Evolutionary conservation across 2,113 vertebrate species (phyloP).

Genomic region (Ptychochromis oligacanthus): DNA sequence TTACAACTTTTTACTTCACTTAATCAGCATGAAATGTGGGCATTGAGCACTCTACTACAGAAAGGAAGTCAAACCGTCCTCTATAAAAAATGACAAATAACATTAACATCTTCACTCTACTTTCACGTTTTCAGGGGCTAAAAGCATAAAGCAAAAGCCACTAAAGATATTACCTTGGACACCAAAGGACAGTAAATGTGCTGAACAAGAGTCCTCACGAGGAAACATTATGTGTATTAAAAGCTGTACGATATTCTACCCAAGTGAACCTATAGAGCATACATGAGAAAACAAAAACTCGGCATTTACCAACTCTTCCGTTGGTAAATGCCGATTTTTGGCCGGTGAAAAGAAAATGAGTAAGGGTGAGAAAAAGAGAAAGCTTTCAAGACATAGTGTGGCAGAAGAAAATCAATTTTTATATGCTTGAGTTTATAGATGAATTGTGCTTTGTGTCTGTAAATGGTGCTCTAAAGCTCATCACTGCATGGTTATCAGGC

Average conservation of each 20-base stretch:
- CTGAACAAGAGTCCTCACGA: not conserved
- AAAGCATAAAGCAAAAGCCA: conserved; percentile 26
- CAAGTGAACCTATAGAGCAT: not conserved
- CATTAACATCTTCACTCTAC: conserved; percentile 30
- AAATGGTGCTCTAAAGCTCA: conserved; percentile 32
- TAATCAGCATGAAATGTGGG: conserved; percentile 5
- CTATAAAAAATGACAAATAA: conserved; percentile 22
- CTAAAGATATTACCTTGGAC: conserved; percentile 5
- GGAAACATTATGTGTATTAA: conserved; percentile 9
- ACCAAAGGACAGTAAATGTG: not conserved
- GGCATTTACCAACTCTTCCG: too few relatives aligned
- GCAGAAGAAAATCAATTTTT: conserved; percentile 44
- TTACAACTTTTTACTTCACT: not conserved
- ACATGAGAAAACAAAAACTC: conserved; percentile 12
- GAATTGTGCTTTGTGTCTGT: conserved; percentile 42
- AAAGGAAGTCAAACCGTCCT: not conserved
- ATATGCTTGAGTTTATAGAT: conserved; percentile 35
- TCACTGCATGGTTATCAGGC: conserved; percentile 25
- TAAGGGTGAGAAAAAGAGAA: conserved; percentile 10
- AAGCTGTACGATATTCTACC: not conserved
- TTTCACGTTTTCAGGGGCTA: conserved; percentile 9
- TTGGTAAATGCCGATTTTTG: conserved; percentile 32
- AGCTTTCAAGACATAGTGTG: conserved; percentile 15
- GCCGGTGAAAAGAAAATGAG: not conserved
- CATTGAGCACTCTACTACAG: conserved; percentile 8